These are phyloP conservation scores for Neosilurus hyrtlii DNA, from an alignment of 2,797 vertebrate species.

Conservation along the genomic window DNA sequence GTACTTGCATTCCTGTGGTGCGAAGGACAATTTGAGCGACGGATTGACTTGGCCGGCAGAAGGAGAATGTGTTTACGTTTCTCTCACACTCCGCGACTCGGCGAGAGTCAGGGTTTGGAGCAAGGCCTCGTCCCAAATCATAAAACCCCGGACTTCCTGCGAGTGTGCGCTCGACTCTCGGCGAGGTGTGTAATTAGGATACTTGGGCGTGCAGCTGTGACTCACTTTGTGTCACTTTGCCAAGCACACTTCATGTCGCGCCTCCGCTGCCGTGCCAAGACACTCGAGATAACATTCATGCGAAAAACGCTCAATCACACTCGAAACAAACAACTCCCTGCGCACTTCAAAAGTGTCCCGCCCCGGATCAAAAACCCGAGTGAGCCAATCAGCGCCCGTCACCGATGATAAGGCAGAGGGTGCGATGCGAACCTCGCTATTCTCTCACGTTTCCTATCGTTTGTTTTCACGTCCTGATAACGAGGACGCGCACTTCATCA, in stretches of 20 bases:
- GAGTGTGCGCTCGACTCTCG: too few relatives aligned
- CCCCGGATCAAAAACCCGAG: neutral
- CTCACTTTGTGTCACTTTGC: conserved; percentile 2
- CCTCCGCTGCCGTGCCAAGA: conserved; percentile 4
- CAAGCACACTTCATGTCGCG: conserved; percentile 29
- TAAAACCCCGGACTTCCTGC: conserved; percentile 21
- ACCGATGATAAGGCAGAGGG: conserved; percentile 26
- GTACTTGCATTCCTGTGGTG: conserved; percentile 75
- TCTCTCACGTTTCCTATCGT: conserved; percentile 54
- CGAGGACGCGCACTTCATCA: conserved; percentile 44
- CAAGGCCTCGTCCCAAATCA: conserved; percentile 19
- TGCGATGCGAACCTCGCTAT: conserved; percentile 44
- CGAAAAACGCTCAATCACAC: conserved; percentile 20
- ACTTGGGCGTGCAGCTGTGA: conserved; percentile 13
- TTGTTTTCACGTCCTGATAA: conserved; percentile 46
- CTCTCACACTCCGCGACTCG: conserved; percentile 73
- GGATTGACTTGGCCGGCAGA: conserved; percentile 59
- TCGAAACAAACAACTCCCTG: conserved; percentile 5
- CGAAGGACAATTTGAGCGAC: conserved; percentile 77
- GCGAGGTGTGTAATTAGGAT: neutral
- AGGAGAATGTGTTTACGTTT: conserved; percentile 77
- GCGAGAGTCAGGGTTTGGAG: neutral
- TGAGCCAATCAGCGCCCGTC: neutral
- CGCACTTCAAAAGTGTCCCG: neutral
- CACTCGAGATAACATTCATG: conserved; percentile 46